These are phyloP conservation scores for Anguilla obscura DNA, from an alignment of 2,797 vertebrate genomes.

Conservation along the genomic window DNA sequence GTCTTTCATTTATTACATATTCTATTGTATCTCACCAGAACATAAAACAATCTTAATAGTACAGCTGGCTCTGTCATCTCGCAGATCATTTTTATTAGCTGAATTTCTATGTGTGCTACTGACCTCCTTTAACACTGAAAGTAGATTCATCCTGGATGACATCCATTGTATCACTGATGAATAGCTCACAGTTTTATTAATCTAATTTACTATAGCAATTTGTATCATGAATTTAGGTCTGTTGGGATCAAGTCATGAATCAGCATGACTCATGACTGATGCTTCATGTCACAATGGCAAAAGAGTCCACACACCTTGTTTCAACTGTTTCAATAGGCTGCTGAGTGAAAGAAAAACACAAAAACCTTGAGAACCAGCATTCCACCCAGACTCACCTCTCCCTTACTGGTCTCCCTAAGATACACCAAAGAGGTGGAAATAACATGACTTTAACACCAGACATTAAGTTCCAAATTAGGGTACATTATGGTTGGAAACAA, in stretches of 20 bases:
- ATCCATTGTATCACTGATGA: neutral
- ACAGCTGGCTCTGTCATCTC: neutral
- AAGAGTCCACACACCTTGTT: neutral
- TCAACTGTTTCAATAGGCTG: neutral
- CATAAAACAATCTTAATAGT: neutral
- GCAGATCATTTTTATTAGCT: neutral
- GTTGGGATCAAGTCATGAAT: neutral
- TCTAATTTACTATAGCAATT: conserved; percentile 2
- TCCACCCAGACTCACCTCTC: neutral
- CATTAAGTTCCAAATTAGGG: neutral
- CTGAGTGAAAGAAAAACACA: neutral
- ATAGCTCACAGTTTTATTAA: neutral
- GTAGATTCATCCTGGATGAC: neutral
- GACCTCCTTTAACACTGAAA: neutral
- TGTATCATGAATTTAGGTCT: neutral
- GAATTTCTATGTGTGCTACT: neutral
- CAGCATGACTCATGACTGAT: neutral
- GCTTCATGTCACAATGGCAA: neutral
- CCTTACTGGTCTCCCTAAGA: neutral
- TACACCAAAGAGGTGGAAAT: too few species aligned
- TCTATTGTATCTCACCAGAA: neutral
- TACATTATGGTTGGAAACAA: neutral
- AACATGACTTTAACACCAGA: neutral
- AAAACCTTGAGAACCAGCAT: neutral
- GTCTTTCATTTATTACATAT: neutral